A percentile compares a stretch with the other conserved stretches of the same genome.
Evolutionary conservation across 1,140 invertebrate genomes (phyloP).

Genomic region (Amphibalanus amphitrite): DNA sequence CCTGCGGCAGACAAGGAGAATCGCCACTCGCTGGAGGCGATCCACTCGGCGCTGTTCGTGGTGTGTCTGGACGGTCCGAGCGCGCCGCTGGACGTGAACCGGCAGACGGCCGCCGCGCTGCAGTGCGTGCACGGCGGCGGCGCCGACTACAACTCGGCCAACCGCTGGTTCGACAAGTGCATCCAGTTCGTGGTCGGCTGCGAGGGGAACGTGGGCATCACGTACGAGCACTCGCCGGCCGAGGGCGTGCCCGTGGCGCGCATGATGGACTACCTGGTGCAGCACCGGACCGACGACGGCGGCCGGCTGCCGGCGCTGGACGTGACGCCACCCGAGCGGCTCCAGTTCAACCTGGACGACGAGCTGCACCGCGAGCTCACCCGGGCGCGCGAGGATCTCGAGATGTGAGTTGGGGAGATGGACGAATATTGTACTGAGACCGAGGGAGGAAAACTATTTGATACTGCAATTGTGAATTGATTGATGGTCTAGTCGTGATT

Average conservation of each 20-base stretch:
- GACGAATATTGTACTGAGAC: too few relatives aligned
- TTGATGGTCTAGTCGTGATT: too few relatives aligned
- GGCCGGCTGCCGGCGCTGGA: slow-evolving; percentile 9
- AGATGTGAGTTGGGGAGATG: not conserved
- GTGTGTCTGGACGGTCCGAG: slow-evolving; percentile 29
- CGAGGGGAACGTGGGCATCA: slow-evolving; percentile 66
- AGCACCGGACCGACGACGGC: slow-evolving; percentile 26
- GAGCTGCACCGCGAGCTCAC: not conserved
- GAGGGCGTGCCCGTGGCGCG: slow-evolving; percentile 75
- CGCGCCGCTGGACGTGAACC: slow-evolving; percentile 25
- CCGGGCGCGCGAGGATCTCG: not conserved
- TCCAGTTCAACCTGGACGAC: not conserved
- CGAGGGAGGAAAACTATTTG: too few relatives aligned
- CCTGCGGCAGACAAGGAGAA: slow-evolving; percentile 14
- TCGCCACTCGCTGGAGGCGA: slow-evolving; percentile 23
- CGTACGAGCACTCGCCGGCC: slow-evolving; percentile 88
- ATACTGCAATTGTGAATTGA: too few relatives aligned
- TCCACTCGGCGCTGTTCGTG: slow-evolving; percentile 31
- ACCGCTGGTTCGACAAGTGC: slow-evolving; percentile 42
- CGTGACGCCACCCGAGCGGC: not conserved
- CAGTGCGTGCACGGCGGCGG: slow-evolving; percentile 55
- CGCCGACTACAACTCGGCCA: slow-evolving; percentile 44
- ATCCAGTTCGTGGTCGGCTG: slow-evolving; percentile 58
- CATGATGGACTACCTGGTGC: slow-evolving; percentile 58
- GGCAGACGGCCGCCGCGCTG: slow-evolving; percentile 36